Conservation (phyloP, 2,797 vertebrate species). For the Pipistrellus nathusii region DNA sequence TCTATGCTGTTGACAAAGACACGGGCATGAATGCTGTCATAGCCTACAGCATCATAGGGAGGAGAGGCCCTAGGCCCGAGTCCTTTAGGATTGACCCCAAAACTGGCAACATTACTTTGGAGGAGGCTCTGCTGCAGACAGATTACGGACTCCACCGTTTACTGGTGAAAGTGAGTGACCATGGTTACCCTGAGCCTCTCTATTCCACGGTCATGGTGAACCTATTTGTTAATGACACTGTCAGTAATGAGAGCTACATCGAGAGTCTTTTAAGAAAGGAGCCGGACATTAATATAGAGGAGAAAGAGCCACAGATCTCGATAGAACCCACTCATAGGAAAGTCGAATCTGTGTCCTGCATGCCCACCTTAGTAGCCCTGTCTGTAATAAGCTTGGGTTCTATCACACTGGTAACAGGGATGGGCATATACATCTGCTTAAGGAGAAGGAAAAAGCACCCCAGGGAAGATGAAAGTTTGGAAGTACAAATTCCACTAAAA, state of each 20-base stretch:
- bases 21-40: slow-evolving; percentile 99
- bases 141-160: slow-evolving; percentile 96
- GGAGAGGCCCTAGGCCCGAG: slow-evolving; percentile 94
- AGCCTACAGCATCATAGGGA: slow-evolving; percentile 97
- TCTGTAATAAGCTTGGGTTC: slow-evolving; percentile 94
- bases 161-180: slow-evolving; percentile 97
- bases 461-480: slow-evolving; percentile 90
- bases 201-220: slow-evolving; percentile 97
- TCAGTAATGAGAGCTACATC: slow-evolving; percentile 98
- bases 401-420: slow-evolving; percentile 91
- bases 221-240: slow-evolving; percentile 98
- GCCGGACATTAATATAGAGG: slow-evolving; percentile 94
- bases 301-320: slow-evolving; percentile 92
- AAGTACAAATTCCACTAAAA: slow-evolving; percentile 96
- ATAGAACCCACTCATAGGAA: slow-evolving; percentile 90
- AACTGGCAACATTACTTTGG: slow-evolving; percentile 98
- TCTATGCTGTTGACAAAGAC: slow-evolving; percentile 98
- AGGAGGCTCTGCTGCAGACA: slow-evolving; percentile 92
- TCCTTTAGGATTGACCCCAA: slow-evolving; percentile 97
- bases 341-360: slow-evolving; percentile 91
- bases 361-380: slow-evolving; percentile 93
- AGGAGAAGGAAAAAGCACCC: slow-evolving; percentile 92
- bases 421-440: slow-evolving; percentile 95
- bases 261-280: slow-evolving; percentile 95
- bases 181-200: slow-evolving; percentile 97